Conservation (phyloP, 2,113 vertebrate genomes). For the Chlorodrepanis virens region DNA sequence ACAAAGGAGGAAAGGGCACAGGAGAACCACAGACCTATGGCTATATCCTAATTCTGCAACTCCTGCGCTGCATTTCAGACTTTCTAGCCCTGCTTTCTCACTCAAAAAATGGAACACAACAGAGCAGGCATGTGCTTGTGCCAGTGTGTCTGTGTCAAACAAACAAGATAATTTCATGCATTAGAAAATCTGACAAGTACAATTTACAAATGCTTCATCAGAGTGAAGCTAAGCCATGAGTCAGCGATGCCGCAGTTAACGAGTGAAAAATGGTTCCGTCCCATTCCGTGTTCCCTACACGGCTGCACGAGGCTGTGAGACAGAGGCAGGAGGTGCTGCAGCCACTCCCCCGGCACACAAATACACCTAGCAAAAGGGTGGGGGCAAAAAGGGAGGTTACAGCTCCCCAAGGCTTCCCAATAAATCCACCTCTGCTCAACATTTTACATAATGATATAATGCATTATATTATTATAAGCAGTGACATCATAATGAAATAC, state of each 20-base stretch:
- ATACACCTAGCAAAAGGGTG: background rate
- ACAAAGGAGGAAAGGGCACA: background rate
- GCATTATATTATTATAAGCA: background rate
- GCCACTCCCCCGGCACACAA: constrained; percentile 1
- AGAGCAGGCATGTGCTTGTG: background rate
- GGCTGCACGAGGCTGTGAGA: background rate
- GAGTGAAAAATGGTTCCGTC: background rate
- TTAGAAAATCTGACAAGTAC: constrained; percentile 21
- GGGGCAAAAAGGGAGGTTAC: background rate
- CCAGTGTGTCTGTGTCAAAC: background rate
- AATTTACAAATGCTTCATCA: background rate
- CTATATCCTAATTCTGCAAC: background rate
- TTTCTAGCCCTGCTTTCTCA: background rate
- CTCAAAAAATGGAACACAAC: background rate
- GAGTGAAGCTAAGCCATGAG: constrained; percentile 42
- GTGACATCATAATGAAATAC: constrained; percentile 48
- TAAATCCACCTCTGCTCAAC: constrained; percentile 38
- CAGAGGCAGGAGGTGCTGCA: background rate
- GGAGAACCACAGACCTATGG: background rate
- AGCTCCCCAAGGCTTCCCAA: constrained; percentile 14
- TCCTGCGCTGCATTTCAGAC: background rate
- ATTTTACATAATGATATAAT: constrained; percentile 49
- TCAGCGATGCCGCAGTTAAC: background rate
- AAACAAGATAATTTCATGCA: constrained; percentile 23
- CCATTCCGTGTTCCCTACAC: background rate